Evolutionary conservation across 2,797 vertebrate species (phyloP), one percentile per base, ranked within the genome.

Genomic region (Threskiornis aethiopicus): DNA sequence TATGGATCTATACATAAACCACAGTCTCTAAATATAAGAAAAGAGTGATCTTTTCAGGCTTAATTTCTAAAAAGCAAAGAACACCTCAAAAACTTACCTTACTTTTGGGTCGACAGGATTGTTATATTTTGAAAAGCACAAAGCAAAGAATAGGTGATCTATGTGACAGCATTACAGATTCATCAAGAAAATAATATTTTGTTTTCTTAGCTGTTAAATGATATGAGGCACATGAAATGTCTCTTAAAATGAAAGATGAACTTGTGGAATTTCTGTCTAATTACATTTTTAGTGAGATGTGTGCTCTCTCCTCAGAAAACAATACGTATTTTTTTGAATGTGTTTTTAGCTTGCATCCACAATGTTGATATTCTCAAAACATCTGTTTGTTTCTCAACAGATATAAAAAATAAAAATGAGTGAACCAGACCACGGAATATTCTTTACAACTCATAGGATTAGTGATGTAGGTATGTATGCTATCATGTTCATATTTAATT

Each of bases 391-490:
- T 97, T 55, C 84, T 97, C 93, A 82, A 82, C 92, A 98, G 89
- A 72, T 95, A 61, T 55, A 31, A 64, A 76, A 76, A 69, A 4
- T 54, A 97, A 95, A 85, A 84, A 98, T 98, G 98, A 98, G 89
- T 97, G 97, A 97, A 93, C 97, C 44, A 90, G 95, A 98, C 71
- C 77, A 72, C 55, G 96, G 85, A 57, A 75, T 71, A 4, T 97
- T 98, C 82, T 70, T 96, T 92, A 97, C 97, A 79, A 93, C 76
- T 88, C 94, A 79, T 77, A 98, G 97, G 96, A 96, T 81, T 51
- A 95, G 96, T 91, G 97, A 97, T 92, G 85, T 82, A 95, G 99
- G 99, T 99, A 98, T 93, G 75, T 89, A 55, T 66, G n/a, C 33
- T 54, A 5, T 65, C 14, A 4, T 57, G 51, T 57, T 58, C 91